These are phyloP conservation scores for Ceratosolen solmsi DNA, from an alignment of 1,140 invertebrate species.

Conservation along the genomic window DNA sequence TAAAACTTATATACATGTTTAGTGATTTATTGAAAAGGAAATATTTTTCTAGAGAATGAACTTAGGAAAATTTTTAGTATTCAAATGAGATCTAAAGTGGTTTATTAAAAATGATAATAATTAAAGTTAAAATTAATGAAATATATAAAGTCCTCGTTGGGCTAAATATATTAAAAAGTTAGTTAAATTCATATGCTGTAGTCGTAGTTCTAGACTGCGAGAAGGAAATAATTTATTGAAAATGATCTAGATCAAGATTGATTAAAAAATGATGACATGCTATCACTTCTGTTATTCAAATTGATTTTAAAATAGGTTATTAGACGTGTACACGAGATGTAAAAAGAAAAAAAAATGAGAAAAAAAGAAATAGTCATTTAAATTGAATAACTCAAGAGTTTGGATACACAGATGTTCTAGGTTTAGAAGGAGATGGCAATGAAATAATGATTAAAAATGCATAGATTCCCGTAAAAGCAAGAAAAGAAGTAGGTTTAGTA, in stretches of 20 bases:
- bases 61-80: too few relatives aligned
- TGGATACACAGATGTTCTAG: background rate
- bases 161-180: too few relatives aligned
- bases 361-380: background rate
- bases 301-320: constrained; percentile 9
- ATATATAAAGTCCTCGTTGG: too few relatives aligned
- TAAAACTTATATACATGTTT: too few relatives aligned
- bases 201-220: too few relatives aligned
- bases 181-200: too few relatives aligned
- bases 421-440: background rate
- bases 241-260: background rate
- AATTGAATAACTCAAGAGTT: background rate
- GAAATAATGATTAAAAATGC: background rate
- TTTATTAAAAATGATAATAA: too few relatives aligned
- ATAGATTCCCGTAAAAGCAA: background rate
- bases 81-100: too few relatives aligned
- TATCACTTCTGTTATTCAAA: background rate
- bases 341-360: too few relatives aligned
- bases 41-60: too few relatives aligned
- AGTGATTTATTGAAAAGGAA: too few relatives aligned
- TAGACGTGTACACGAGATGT: background rate
- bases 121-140: too few relatives aligned
- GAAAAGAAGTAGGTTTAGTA: background rate
- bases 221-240: background rate
- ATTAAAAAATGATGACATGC: background rate